Conservation (phyloP, 1,140 invertebrate species). For the Macrobrachium rosenbergii region DNA sequence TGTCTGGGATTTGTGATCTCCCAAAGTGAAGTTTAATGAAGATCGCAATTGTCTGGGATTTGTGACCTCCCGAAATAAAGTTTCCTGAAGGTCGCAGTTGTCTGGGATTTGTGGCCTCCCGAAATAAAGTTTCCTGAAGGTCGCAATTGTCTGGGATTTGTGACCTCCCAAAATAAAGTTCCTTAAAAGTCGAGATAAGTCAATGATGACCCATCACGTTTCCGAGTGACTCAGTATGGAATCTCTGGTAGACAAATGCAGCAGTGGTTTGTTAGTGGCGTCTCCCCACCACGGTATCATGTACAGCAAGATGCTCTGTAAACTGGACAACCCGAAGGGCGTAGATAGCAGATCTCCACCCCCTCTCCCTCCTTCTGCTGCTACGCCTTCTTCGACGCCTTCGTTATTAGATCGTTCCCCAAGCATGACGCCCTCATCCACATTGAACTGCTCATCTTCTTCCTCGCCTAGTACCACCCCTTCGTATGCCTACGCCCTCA, state of each 20-base stretch:
- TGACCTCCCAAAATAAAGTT: neutral
- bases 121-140: too few species aligned
- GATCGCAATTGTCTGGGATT: too few species aligned
- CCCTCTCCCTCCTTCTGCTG: slow-evolving; percentile 1
- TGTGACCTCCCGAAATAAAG: too few species aligned
- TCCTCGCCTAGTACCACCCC: slow-evolving; percentile 22
- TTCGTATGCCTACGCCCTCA: neutral
- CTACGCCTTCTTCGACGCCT: slow-evolving; percentile 15
- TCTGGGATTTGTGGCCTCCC: neutral
- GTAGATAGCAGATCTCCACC: slow-evolving; percentile 3
- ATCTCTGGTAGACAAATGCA: slow-evolving; percentile 28
- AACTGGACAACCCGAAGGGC: slow-evolving; percentile 23
- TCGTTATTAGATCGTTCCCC: neutral
- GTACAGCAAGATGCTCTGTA: slow-evolving; percentile 50
- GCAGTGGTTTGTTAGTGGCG: slow-evolving; percentile 28
- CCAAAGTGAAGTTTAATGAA: too few species aligned
- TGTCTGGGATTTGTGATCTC: too few species aligned
- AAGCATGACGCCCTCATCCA: neutral
- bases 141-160: too few species aligned
- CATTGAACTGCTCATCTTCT: neutral
- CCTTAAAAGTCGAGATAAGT: neutral
- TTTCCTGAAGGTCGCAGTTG: too few species aligned
- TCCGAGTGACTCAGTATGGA: slow-evolving; percentile 13
- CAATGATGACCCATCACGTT: neutral
- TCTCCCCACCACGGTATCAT: neutral